phyloP scores from a whole-genome alignment of 2,113 vertebrate genomes.

The Trogon melanurus region DNA sequence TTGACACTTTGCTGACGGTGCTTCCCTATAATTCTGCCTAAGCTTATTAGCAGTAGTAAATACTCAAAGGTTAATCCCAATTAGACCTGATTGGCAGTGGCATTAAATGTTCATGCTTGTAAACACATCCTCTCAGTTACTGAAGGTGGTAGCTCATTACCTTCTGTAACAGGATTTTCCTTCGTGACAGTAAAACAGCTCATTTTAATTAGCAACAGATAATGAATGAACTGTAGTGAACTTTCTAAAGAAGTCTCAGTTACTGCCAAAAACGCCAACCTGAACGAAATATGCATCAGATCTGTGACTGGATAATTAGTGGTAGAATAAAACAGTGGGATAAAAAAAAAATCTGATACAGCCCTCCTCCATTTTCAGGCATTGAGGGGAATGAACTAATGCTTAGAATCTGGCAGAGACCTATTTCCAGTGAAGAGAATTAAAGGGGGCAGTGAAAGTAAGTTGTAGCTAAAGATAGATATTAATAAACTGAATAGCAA shows the following conservation, averaged over 20 bases:
- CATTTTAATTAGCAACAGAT: constrained; percentile 73
- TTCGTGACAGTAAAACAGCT: constrained; percentile 61
- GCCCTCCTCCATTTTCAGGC: not conserved
- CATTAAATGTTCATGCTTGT: not conserved
- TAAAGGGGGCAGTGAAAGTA: not conserved
- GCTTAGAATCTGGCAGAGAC: not conserved
- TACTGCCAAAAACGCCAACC: constrained; percentile 26
- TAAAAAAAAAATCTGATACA: not conserved
- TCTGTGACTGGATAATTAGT: constrained; percentile 17
- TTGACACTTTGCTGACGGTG: not conserved
- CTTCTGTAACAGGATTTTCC: constrained; percentile 72
- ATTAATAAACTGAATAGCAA: not conserved
- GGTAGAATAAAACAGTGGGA: not conserved
- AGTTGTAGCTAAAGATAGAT: not conserved
- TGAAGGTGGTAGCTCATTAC: constrained; percentile 37
- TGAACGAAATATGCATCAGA: not conserved
- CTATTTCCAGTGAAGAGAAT: not conserved
- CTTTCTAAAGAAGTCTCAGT: constrained; percentile 15
- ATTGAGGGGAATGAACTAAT: not conserved
- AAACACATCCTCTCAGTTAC: not conserved
- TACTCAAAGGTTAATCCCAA: constrained; percentile 41
- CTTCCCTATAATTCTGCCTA: not conserved
- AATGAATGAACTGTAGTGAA: constrained; percentile 62
- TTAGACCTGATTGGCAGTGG: not conserved
- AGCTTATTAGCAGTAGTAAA: not conserved